Percentiles rank a stretch among this genome's conserved stretches.
phyloP scores from a whole-genome alignment of 2,888 invertebrate species.

The Neoitamus cyanurus region DNA sequence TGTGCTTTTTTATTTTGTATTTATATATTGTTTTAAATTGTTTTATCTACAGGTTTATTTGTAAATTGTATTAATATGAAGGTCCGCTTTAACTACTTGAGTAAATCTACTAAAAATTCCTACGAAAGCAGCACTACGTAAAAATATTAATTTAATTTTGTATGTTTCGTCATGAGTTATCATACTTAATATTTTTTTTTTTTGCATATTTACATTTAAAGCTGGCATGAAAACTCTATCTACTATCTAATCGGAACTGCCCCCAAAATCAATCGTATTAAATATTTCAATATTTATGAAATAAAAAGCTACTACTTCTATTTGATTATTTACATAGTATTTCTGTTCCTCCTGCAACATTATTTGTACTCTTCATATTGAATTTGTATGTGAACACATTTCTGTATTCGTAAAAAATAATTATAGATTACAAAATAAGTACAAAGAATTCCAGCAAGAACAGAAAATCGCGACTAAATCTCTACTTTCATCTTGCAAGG shows the following conservation, averaged over 20 bases:
- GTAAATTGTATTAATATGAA: background rate
- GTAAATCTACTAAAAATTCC: background rate
- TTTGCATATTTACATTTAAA: background rate
- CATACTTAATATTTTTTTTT: background rate
- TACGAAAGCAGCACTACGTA: background rate
- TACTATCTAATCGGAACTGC: background rate
- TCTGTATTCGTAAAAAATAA: too few species aligned
- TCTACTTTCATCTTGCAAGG: too few species aligned
- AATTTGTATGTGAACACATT: too few species aligned
- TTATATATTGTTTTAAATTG: background rate
- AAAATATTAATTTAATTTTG: background rate
- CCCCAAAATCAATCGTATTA: background rate
- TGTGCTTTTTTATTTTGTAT: background rate
- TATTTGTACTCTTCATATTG: background rate
- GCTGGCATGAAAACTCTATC: background rate
- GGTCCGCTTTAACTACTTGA: background rate
- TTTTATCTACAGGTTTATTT: background rate
- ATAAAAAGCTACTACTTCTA: background rate
- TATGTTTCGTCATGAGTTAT: background rate
- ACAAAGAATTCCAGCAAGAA: too few species aligned
- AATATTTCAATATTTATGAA: background rate
- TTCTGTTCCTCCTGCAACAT: background rate
- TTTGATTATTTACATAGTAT: background rate
- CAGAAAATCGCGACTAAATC: too few species aligned
- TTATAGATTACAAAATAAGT: too few species aligned